Evolutionary conservation across 2,888 invertebrate species (phyloP), one percentile per base, ranked within the genome.

Genomic region (Empis stercorea): DNA sequence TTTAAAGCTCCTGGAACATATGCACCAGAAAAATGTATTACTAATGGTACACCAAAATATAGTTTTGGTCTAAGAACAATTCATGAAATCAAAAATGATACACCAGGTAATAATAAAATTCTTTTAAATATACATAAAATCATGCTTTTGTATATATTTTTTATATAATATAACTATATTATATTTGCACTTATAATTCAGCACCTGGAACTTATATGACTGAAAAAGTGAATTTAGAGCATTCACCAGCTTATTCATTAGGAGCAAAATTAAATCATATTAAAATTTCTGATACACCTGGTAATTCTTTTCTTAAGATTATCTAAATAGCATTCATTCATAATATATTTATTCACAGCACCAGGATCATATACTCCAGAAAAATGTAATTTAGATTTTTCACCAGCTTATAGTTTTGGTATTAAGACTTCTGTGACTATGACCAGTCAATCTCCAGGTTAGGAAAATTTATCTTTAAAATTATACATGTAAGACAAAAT

Each of bases 11-110:
- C 81, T 14, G 80, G 80, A 56, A 63, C 75, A 10, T 82, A 82
- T 60, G 64, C 70, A 44, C 77, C 80, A 17, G 80, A 81, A 61
- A 79, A 76, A 52, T 68, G 71, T 45, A 70, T 71, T 62, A 61
- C 76, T 50, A 74, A 79, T 57, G 65, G 72, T 46, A 65, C 78
- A 43, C 81, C 81, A 27, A 76, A 76, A 55, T 82, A 73, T 59
- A 75, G 76, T 41, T 79, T 83, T 47, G 74, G 78, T 50, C 66
- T 74, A 30, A 80, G 76, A 65, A 73, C 75, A 5, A 68, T 71
- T 32, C 52, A 62, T 27, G 71, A 70, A 32, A 76, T 75, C 60
- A 71, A 74, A 48, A 69, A 65, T 55, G 71, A 74, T 45, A 74
- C 74, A 20, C 80, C 80, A 56, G 80, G 75, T 53, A 46, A 39